Base-by-base conservation (phyloP, 1,140 invertebrate species). In the Zaprionus tsacasi region DNA sequence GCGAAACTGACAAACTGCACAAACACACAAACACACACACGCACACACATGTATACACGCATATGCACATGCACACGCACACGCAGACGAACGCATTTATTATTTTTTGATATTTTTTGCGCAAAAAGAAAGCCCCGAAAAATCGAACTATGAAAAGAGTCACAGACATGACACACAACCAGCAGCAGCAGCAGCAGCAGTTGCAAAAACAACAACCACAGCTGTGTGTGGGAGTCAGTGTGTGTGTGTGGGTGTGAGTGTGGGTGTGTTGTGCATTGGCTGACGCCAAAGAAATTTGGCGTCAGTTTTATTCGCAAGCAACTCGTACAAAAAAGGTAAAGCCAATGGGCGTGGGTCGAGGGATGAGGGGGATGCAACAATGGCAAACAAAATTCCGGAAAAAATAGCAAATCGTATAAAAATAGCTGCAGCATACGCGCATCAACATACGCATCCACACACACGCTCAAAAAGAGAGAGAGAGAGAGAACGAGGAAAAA, bases 271-370 rank as follows among this genome's bases (percentile, higher is more conserved):
- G 67, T 79, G 82, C 81, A 80, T 80, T 88, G 83, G 77, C 67
- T 89, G 83, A 88, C 83, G 83, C 83, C 83, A 88, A 89, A 89
- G 83, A 87, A 88, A 87, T 87, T 88, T 88, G 83, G 83, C 83
- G 83, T 88, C 85, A 89, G 80, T 81, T 89, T 72, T 88, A 83
- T 89, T 75, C 71, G 83, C 71, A 70, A 56, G 56, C 50, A 54
- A 38, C 50, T 43, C 77, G 36, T 17, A 52, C 56, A 72, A 77
- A 87, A 78, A 74, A 82, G 70, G 67, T 72, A 56, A 67, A 33
- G 50, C 50, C 52, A 59, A 66, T 56, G 60, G 35, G 38, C 50
- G 50, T 6, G 25, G 38, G 21, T 57, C 33, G 17, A 15, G 33
- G 13, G 21, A 33, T 15, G 48, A 7, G 30, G 48, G 11, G 7